Evolutionary conservation across 2,113 vertebrate species (phyloP).

Genomic region (Labeo rohita): DNA sequence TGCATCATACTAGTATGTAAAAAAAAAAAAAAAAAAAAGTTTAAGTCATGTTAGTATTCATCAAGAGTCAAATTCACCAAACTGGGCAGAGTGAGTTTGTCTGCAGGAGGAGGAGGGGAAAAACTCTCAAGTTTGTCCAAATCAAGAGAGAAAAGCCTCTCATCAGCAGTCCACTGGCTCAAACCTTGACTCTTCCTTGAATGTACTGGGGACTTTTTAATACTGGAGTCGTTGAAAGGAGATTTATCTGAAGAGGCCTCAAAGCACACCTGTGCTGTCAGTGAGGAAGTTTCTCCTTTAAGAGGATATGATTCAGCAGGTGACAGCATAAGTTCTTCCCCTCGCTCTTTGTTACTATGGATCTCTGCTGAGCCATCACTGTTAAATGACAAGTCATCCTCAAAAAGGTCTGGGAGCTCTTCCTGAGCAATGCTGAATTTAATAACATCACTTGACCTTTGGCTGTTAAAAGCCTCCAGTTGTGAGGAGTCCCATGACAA

Average conservation of each 20-base stretch:
- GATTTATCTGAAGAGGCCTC: neutral
- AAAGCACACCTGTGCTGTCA: neutral
- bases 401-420: constrained; percentile 70
- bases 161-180: constrained; percentile 38
- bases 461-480: constrained; percentile 41
- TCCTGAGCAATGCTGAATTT: constrained; percentile 69
- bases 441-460: constrained; percentile 54
- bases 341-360: constrained; percentile 49
- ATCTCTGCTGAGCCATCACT: constrained; percentile 41
- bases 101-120: constrained; percentile 52
- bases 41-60: constrained; percentile 53
- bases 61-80: constrained; percentile 74
- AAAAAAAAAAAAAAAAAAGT: neutral
- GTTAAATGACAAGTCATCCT: constrained; percentile 66
- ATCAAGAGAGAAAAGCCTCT: constrained; percentile 72
- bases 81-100: constrained; percentile 65
- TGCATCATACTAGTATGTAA: neutral
- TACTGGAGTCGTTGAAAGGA: constrained; percentile 44
- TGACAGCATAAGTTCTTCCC: constrained; percentile 43
- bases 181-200: constrained; percentile 21
- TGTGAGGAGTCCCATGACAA: constrained; percentile 65
- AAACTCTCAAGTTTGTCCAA: constrained; percentile 65
- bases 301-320: constrained; percentile 14
- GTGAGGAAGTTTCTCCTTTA: neutral
- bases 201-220: neutral